These are phyloP conservation scores for Heliornis fulica DNA, from an alignment of 2,113 vertebrate species.

Conservation along the genomic window DNA sequence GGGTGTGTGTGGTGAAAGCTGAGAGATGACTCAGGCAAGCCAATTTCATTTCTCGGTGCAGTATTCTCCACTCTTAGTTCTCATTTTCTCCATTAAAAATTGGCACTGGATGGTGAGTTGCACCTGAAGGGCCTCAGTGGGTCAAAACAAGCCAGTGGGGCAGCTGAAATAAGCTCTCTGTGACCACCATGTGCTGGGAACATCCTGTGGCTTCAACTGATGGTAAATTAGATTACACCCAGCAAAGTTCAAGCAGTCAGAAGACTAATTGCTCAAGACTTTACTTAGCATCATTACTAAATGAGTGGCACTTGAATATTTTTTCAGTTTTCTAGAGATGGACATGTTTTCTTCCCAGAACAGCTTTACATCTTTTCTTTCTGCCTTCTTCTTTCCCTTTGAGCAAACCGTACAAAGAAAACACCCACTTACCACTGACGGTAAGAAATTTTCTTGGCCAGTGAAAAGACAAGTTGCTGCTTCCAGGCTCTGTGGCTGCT, in stretches of 20 bases:
- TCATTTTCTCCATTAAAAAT: neutral
- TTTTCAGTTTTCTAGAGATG: slow-evolving; percentile 6
- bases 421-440: slow-evolving; percentile 27
- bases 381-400: slow-evolving; percentile 9
- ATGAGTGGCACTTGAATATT: neutral
- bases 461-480: slow-evolving; percentile 7
- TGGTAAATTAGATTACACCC: neutral
- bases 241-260: neutral
- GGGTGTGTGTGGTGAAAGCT: neutral
- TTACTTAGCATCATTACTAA: neutral
- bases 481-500: neutral
- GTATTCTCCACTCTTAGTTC: neutral
- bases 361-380: slow-evolving; percentile 25
- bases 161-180: neutral
- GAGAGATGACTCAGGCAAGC: neutral
- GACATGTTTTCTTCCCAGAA: neutral
- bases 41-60: neutral
- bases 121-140: neutral
- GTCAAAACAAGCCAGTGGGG: neutral
- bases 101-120: neutral
- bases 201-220: neutral
- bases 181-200: neutral
- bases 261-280: neutral
- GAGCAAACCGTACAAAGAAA: neutral
- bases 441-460: slow-evolving; percentile 48